Base-by-base conservation (phyloP, 2,888 invertebrate genomes). In the Aporophyla lueneburgensis region DNA sequence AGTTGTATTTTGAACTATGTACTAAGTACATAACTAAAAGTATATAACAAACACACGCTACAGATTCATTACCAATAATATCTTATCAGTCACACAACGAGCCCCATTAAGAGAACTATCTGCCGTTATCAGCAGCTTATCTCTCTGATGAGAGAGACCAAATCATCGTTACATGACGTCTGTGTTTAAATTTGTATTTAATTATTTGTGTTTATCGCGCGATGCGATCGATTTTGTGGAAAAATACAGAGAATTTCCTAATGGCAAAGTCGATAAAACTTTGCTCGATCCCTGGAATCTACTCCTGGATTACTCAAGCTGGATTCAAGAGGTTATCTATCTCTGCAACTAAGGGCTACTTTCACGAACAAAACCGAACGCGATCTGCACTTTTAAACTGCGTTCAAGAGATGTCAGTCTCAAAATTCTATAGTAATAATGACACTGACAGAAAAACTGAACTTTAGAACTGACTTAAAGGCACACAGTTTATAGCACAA, bases 51-150 rank as follows among this genome's bases (percentile, higher is more conserved):
- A 80, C 19, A 71, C 16, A 65, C 49, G 87, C 59, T 61, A 66
- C 69, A 93, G 94, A 94, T 95, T 94, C 94, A 94, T 95, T 94
- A 93, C 90, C 72, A 49, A 66, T 43, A 59, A 80, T 93, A 94
- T 94, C 93, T 95, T 93, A 95, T 95, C 95, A 81, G 80, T 27
- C 65, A 86, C 84, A 91, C 91, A 92, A 92, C 91, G 86, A 89
- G 88, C 87, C 89, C 94, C 95, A 95, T 95, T 95, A 95, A 91
- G 91, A 89, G 89, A 84, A 86, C 87, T 94, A 94, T 93, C 93
- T 86, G 81, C 63, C 70, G 74, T 93, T 94, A 95, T 95, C 95
- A 86, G 78, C 49, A 40, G 79, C 87, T 93, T 95, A 95, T 95
- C 94, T 86, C 58, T 16, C 73, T 84, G 94, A 94, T 93, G 94